Base-by-base conservation (phyloP, 2,888 invertebrate species). In the Trisateles emortualis region DNA sequence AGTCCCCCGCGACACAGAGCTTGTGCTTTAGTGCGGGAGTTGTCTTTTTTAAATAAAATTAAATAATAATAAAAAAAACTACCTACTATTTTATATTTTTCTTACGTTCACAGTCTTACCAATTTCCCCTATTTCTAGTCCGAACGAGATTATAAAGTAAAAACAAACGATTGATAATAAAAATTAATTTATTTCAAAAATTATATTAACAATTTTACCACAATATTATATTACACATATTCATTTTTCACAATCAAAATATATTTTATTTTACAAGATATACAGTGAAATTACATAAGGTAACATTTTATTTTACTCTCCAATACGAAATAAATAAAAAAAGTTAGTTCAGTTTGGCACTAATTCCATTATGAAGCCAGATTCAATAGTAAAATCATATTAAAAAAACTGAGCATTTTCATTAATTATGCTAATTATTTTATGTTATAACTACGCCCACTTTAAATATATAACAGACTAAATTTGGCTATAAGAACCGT, bases 111-210 rank as follows among this genome's bases (percentile, higher is more conserved):
- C n/a, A n/a, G n/a, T n/a, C n/a, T n/a, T n/a, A n/a, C n/a, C n/a
- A n/a, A n/a, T n/a, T n/a, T n/a, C n/a, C n/a, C n/a, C n/a, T n/a
- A n/a, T n/a, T 19, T 2, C 19, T 19, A 19, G 19, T 19, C 5
- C 19, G 19, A 3, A 2, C 2, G 10, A 11, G 11, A 30, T 3
- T 5, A 8, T 13, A 14, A 14, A 33, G 10, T 6, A 33, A 14
- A 16, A 45, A 50, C 52, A 14, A 55, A 55, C 53, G 60, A 46
- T 38, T 67, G 62, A 81, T 78, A 81, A 81, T 79, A 84, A 88
- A 79, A 85, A 84, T 84, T 83, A 81, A 83, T 89, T 87, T 87
- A 88, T 85, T 88, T 69, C 73, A 84, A 86, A 85, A 86, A 79
- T 82, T 81, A 85, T 83, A 84, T 81, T 82, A 88, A 80, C 81